A percentile compares a stretch with the other conserved stretches of the same genome.
phyloP scores from a whole-genome alignment of 2,888 invertebrate genomes.

The Tinea semifulvella region DNA sequence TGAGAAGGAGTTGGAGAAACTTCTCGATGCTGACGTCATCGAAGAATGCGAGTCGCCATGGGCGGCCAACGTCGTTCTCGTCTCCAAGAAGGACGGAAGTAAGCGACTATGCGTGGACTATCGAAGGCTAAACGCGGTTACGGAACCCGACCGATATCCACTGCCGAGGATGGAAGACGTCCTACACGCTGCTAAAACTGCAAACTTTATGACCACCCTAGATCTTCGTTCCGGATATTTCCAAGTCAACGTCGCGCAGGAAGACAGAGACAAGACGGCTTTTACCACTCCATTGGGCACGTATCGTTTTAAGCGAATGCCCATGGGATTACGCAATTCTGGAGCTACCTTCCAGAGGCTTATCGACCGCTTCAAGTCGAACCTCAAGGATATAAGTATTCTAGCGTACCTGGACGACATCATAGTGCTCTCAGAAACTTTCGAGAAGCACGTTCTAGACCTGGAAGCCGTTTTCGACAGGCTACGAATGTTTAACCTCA shows the following conservation, averaged over 20 bases:
- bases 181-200: conserved; percentile 26
- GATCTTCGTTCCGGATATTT: conserved; percentile 25
- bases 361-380: conserved; percentile 26
- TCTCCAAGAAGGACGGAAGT: conserved; percentile 29
- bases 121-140: conserved; percentile 23
- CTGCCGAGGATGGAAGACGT: conserved; percentile 35
- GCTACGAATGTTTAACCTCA: conserved; percentile 23
- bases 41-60: conserved; percentile 31
- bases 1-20: conserved; percentile 24
- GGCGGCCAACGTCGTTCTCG: conserved; percentile 32
- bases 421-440: conserved; percentile 23
- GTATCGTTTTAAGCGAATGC: conserved; percentile 29
- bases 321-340: conserved; percentile 29
- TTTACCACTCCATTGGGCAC: conserved; percentile 31
- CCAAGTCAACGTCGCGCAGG: conserved; percentile 23
- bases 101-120: conserved; percentile 32
- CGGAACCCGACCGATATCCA: conserved; percentile 28
- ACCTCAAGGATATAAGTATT: conserved; percentile 19
- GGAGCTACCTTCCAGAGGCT: conserved; percentile 28
- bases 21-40: conserved; percentile 29
- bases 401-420: conserved; percentile 29
- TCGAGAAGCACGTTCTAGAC: conserved; percentile 23
- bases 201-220: conserved; percentile 23
- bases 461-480: conserved; percentile 23
- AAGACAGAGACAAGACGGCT: conserved; percentile 27